Percentiles rank a stretch among this genome's conserved stretches.
Conservation (phyloP, 2,888 invertebrate genomes). For the Aricia artaxerxes region DNA sequence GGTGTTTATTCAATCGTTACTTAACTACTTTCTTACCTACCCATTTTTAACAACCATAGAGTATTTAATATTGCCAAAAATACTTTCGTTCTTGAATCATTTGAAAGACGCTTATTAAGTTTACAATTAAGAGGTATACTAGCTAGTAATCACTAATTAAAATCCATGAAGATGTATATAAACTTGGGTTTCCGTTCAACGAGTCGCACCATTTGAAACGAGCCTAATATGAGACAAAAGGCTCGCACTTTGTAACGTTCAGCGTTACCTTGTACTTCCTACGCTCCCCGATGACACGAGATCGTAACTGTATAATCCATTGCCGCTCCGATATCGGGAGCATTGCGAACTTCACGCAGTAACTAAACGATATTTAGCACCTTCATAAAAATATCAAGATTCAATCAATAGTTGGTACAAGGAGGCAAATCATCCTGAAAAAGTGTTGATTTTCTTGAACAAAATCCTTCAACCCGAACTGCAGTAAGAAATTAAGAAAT, state of each 20-base stretch:
- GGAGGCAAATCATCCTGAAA: conserved; percentile 56
- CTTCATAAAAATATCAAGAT: background rate
- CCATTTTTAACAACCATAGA: background rate
- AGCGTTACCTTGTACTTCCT: conserved; percentile 62
- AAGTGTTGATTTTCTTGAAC: conserved; percentile 68
- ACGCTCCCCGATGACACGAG: conserved; percentile 47
- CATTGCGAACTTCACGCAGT: background rate
- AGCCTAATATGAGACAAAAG: conserved; percentile 73
- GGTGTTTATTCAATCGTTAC: no score
- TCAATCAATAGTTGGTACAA: conserved; percentile 25
- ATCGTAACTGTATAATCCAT: conserved; percentile 48
- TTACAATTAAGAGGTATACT: background rate
- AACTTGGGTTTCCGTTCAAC: background rate
- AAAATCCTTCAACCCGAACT: conserved; percentile 60
- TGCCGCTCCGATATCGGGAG: conserved; percentile 41
- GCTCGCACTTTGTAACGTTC: conserved; percentile 79
- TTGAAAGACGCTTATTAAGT: background rate
- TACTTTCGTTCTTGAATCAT: background rate
- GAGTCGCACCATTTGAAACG: conserved; percentile 44
- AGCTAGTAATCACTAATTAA: no score
- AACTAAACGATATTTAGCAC: conserved; percentile 47
- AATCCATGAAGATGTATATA: background rate
- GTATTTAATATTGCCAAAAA: no score
- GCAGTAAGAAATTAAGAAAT: conserved; percentile 62
- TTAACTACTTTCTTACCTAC: background rate